Conservation (phyloP, 2,797 vertebrate species). For the Peromyscus nudipes region DNA sequence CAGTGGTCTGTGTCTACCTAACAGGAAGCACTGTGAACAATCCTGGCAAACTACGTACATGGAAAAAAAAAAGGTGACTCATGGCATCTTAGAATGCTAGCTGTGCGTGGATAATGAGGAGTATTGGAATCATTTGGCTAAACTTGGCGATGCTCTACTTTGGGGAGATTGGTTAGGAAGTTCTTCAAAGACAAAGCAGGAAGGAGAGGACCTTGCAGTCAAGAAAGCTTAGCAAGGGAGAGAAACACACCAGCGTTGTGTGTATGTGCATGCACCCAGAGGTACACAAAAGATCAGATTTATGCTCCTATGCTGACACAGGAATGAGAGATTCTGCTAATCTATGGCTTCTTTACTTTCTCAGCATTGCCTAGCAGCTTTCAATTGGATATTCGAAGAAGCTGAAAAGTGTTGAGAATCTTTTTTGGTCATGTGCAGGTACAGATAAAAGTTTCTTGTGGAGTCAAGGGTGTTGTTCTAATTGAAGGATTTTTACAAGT, state of each 20-base stretch:
- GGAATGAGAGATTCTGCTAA: not conserved
- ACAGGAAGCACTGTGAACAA: slow-evolving; percentile 17
- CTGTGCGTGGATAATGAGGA: slow-evolving; percentile 13
- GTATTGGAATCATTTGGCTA: slow-evolving; percentile 40
- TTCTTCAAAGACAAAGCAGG: not conserved
- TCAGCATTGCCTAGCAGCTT: not conserved
- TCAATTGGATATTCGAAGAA: not conserved
- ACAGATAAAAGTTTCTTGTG: not conserved
- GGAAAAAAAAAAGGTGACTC: not conserved
- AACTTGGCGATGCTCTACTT: slow-evolving; percentile 54
- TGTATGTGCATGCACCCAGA: not conserved
- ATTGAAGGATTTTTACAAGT: not conserved
- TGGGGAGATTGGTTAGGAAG: slow-evolving; percentile 53
- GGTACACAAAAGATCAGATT: not conserved
- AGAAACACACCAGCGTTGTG: not conserved
- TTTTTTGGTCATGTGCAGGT: not conserved
- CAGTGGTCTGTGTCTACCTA: slow-evolving; percentile 40
- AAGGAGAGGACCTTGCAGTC: not conserved
- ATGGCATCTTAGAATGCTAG: slow-evolving; percentile 18
- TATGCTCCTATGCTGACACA: accelerated
- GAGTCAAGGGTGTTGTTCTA: not conserved
- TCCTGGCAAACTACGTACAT: slow-evolving; percentile 49
- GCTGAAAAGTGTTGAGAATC: not conserved
- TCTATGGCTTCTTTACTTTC: not conserved
- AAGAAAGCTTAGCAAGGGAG: not conserved